Evolutionary conservation across 2,888 invertebrate genomes (phyloP), one percentile per base, ranked within the genome.

Genomic region (Microplitis manilae): DNA sequence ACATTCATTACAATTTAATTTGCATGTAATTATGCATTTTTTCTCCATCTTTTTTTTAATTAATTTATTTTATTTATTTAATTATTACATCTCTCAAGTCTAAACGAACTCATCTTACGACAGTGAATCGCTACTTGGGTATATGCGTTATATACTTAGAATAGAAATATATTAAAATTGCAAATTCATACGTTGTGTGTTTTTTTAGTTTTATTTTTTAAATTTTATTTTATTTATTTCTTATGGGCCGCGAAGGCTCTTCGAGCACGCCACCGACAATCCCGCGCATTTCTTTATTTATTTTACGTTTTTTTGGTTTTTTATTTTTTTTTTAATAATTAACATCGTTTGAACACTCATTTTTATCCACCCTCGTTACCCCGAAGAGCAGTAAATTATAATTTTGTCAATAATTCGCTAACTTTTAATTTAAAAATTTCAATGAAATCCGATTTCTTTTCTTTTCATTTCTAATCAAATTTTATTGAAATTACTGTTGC

Each of bases 131-230:
- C 74, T 77, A 77, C 76, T 61, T 67, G 62, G 74, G 59, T 70
- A 79, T 73, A 75, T 69, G 78, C 73, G 79, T 82, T 50, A 82
- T 80, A 81, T 85, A 85, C 85, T 87, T 87, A 86, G 84, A 85
- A 86, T 86, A 87, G 85, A 87, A 87, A 86, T 87, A 85, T 86
- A 86, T 87, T 86, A 85, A 87, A 85, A 86, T 86, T 87, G 85
- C 85, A 86, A 84, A 86, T 84, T 86, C 84, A 70, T 77, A 74
- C 70, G 17, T 71, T 69, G 61, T 13, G 50, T 50, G 20, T 39
- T 59, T 64, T 64, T 64, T 40, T 15, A 17, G 7, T 15, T 77
- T 9, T 13, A 72, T 73, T 76, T 59, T 13, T 30, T 30, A 68
- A 61, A 30, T 30, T 30, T 68, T 73, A 65, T 73, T 73, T 69